Evolutionary conservation across 2,888 invertebrate species (phyloP).

Genomic region (Dryadula phaetusa): DNA sequence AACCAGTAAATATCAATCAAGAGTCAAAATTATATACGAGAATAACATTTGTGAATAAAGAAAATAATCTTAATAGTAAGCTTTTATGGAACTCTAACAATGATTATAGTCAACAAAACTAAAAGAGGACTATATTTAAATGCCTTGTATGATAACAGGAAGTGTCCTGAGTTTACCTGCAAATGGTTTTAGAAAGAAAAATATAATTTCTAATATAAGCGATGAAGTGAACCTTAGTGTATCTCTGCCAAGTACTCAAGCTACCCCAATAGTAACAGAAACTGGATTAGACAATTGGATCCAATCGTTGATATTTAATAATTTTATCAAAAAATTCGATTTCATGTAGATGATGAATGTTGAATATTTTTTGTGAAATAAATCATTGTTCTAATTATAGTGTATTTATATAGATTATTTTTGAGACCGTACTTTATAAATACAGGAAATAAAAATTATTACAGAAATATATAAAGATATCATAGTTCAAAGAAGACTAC

Average conservation of each 20-base stretch:
- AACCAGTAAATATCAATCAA: slow-evolving; percentile 34
- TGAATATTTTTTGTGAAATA: background rate
- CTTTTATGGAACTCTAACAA: slow-evolving; percentile 34
- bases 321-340: background rate
- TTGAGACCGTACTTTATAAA: background rate
- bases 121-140: slow-evolving; percentile 39
- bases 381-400: background rate
- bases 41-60: slow-evolving; percentile 55
- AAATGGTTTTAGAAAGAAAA: slow-evolving; percentile 5
- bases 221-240: slow-evolving; percentile 9
- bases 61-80: slow-evolving; percentile 49
- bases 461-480: too few species aligned
- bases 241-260: background rate
- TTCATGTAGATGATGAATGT: background rate
- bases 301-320: slow-evolving; percentile 6
- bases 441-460: too few species aligned
- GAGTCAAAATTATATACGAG: slow-evolving; percentile 37
- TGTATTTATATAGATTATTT: too few species aligned
- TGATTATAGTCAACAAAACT: slow-evolving; percentile 36
- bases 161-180: slow-evolving; percentile 10
- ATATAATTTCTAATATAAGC: slow-evolving; percentile 2
- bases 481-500: too few species aligned
- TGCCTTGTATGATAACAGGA: slow-evolving; percentile 34
- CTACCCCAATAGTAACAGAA: background rate
- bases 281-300: slow-evolving; percentile 9